Evolutionary conservation across 2,888 invertebrate genomes (phyloP).

Genomic region (Tribolium freemani): DNA sequence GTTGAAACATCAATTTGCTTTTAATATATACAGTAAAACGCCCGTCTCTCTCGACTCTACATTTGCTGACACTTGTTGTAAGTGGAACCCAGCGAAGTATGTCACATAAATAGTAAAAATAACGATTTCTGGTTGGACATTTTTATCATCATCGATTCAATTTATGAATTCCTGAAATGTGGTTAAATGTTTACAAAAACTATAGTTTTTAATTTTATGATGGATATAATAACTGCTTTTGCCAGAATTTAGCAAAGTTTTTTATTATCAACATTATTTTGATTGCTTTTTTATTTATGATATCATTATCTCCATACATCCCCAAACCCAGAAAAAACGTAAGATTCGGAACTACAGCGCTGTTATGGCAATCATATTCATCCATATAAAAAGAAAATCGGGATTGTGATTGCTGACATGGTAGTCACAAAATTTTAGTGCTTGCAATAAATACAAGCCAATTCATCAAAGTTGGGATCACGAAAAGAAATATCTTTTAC

Average conservation of each 20-base stretch:
- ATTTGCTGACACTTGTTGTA: constrained; percentile 15
- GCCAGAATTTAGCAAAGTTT: constrained; percentile 11
- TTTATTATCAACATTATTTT: constrained; percentile 15
- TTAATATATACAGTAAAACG: too few species aligned
- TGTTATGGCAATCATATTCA: constrained; percentile 3
- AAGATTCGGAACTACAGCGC: background rate
- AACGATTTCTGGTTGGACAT: constrained; percentile 18
- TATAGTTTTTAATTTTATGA: constrained; percentile 20
- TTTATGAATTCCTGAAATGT: constrained; percentile 20
- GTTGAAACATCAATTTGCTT: too few species aligned
- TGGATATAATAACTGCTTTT: constrained; percentile 7
- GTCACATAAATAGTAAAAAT: constrained; percentile 28
- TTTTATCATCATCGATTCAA: constrained; percentile 20
- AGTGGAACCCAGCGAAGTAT: constrained; percentile 5
- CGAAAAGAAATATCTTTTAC: constrained; percentile 28
- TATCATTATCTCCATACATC: background rate
- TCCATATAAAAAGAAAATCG: constrained; percentile 20
- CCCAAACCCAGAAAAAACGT: background rate
- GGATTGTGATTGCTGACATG: constrained; percentile 31
- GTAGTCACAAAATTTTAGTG: constrained; percentile 38
- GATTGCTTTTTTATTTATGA: constrained; percentile 11
- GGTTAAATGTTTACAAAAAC: constrained; percentile 11
- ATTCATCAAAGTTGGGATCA: constrained; percentile 30
- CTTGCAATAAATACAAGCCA: constrained; percentile 31
- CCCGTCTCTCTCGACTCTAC: constrained; percentile 8